A percentile compares a stretch with the other conserved stretches of the same genome.
phyloP scores from a whole-genome alignment of 2,888 invertebrate species.

The Spialia ferax region DNA sequence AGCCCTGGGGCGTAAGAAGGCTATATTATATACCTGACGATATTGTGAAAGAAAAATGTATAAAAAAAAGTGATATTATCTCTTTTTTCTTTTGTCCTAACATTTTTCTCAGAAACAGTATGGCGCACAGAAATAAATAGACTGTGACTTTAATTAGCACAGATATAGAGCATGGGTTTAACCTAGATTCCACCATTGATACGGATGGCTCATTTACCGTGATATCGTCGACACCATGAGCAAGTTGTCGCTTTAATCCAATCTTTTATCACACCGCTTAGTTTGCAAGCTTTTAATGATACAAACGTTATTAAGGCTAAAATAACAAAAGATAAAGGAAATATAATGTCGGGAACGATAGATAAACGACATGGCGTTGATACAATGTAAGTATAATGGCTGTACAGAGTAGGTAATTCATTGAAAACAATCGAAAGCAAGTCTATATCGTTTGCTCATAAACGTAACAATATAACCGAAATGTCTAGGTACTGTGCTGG shows the following conservation, averaged over 20 bases:
- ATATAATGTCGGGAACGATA: neutral
- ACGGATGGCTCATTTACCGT: constrained; percentile 20
- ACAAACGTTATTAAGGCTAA: constrained; percentile 8
- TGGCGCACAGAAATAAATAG: neutral
- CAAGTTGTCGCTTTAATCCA: constrained; percentile 4
- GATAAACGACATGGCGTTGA: neutral
- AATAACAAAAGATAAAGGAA: constrained; percentile 22
- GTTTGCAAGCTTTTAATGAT: constrained; percentile 17
- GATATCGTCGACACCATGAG: constrained; percentile 17
- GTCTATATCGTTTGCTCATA: neutral
- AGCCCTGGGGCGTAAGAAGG: no score
- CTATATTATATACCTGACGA: no score
- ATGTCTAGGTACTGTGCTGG: no score
- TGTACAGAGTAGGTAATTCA: neutral
- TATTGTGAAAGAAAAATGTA: no score
- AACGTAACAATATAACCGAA: no score
- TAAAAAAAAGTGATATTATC: no score
- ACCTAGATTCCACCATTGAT: constrained; percentile 39
- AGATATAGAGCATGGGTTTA: constrained; percentile 32
- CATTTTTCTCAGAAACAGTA: neutral
- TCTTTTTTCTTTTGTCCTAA: neutral
- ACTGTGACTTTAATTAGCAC: constrained; percentile 3
- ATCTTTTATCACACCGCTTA: constrained; percentile 27
- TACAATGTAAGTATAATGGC: neutral
- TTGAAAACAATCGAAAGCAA: no score